Base-by-base conservation (phyloP, 2,113 vertebrate species). In the Micronisus gabar region DNA sequence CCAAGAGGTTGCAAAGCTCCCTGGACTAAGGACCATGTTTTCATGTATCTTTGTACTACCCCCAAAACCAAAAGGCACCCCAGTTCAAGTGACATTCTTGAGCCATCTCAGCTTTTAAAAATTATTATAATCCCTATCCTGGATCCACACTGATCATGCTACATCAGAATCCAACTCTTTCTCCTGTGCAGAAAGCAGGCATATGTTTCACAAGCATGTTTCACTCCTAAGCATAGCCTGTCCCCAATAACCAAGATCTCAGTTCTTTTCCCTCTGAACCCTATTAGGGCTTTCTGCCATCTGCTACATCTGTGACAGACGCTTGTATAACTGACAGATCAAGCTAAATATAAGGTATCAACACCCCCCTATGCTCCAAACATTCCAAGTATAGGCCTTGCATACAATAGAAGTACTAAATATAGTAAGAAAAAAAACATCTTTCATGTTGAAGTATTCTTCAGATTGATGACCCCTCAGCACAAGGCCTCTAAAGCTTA, bases 261-360 rank as follows among this genome's bases (percentile, higher is more conserved):
- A 5, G 50, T 86, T 93, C 52, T 91, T 91, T 97, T 95, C 30
- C 87, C 91, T 96, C 41, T 91, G 88, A 97, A 92, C 84, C 76
- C 92, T 96, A 86, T 97, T 96, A 97, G 86, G 95, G 79, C 81
- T 92, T 93, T 90, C 90, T 85, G 62, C 97, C 97, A 98, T 98
- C 94, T 98, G 97, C 95, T 94, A 1, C 85, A 91, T 96, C 94
- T 96, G 96, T 80, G 95, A 85, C 93, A 97, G 95, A 97, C 88
- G 84, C 94, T 96, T 34, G 59, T 96, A 40, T 93, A 96, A 97
- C 87, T 97, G 97, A 95, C 94, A 97, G 94, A 97, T 96, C 72
- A 94, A 96, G 92, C 94, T 95, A 97, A 97, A 97, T 97, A 96
- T 96, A 96, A 96, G 87, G 94, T 89, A 96, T 62, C 97, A 96